A percentile compares a stretch with the other conserved stretches of the same genome.
Conservation (phyloP, 2,888 invertebrate genomes). For the Eilema depressum region DNA sequence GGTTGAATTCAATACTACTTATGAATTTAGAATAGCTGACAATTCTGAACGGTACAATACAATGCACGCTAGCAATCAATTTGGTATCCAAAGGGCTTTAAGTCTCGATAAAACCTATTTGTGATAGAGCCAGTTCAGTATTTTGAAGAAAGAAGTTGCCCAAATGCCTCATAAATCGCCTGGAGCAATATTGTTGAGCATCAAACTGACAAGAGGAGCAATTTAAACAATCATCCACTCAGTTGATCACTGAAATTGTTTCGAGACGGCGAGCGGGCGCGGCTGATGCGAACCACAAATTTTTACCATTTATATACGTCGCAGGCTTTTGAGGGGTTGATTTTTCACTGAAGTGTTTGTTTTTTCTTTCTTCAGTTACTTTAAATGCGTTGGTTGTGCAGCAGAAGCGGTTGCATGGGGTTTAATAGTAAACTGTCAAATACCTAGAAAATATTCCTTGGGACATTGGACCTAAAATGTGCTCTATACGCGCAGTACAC, state of each 20-base stretch:
- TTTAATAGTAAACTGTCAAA: neutral
- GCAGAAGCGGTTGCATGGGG: neutral
- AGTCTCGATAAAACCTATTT: constrained; percentile 3
- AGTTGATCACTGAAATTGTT: constrained; percentile 69
- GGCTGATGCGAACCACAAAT: constrained; percentile 30
- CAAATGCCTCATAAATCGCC: constrained; percentile 39
- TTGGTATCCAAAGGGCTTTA: constrained; percentile 7
- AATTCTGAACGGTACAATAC: neutral
- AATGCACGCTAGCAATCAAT: neutral
- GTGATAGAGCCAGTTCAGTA: neutral
- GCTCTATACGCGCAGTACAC: too few relatives aligned
- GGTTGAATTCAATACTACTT: neutral
- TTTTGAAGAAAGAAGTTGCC: constrained; percentile 5
- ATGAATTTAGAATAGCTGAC: neutral
- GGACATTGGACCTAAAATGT: too few relatives aligned
- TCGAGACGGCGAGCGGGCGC: constrained; percentile 39
- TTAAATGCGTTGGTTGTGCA: neutral
- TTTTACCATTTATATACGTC: constrained; percentile 43
- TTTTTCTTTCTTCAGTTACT: neutral
- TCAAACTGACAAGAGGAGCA: constrained; percentile 55
- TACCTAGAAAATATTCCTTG: neutral
- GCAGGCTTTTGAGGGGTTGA: constrained; percentile 33
- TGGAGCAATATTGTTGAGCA: constrained; percentile 48
- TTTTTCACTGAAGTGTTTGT: constrained; percentile 8
- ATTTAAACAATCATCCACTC: constrained; percentile 68